A percentile compares a stretch with the other conserved stretches of the same genome.
Evolutionary conservation across 2,888 invertebrate genomes (phyloP).

Genomic region (Pollenia labialis): DNA sequence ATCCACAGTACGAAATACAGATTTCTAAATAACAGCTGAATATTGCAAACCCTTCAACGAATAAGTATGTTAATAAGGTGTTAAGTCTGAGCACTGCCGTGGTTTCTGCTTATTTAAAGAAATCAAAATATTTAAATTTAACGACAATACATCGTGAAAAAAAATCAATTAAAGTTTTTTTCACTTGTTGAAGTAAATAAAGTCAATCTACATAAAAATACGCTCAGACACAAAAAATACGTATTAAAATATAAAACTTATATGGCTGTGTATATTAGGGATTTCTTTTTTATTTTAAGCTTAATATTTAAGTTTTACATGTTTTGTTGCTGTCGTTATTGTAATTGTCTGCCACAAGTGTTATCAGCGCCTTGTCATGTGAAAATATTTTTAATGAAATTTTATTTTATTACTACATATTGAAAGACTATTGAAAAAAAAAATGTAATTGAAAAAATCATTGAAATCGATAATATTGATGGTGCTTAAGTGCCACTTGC

Average conservation of each 20-base stretch:
- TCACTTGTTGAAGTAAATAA: constrained; percentile 18
- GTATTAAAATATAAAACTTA: background rate
- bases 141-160: background rate
- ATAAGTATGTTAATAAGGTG: background rate
- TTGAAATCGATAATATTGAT: constrained; percentile 63
- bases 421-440: constrained; percentile 41
- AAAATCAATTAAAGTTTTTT: constrained; percentile 6
- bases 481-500: constrained; percentile 63
- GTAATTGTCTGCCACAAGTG: constrained; percentile 51
- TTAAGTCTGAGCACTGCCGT: background rate
- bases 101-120: background rate
- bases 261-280: background rate
- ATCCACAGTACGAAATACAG: no score
- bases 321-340: constrained; percentile 1
- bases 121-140: constrained; percentile 21
- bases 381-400: constrained; percentile 63
- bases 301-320: constrained; percentile 17
- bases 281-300: constrained; percentile 19
- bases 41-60: no score
- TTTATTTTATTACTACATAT: constrained; percentile 37
- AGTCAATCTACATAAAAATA: constrained; percentile 30
- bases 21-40: no score
- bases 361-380: constrained; percentile 47
- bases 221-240: background rate
- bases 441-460: constrained; percentile 55